Percentiles rank a stretch among this genome's conserved stretches.
These are phyloP conservation scores for Pipistrellus kuhlii DNA, from an alignment of 2,797 vertebrate genomes.

Conservation along the genomic window DNA sequence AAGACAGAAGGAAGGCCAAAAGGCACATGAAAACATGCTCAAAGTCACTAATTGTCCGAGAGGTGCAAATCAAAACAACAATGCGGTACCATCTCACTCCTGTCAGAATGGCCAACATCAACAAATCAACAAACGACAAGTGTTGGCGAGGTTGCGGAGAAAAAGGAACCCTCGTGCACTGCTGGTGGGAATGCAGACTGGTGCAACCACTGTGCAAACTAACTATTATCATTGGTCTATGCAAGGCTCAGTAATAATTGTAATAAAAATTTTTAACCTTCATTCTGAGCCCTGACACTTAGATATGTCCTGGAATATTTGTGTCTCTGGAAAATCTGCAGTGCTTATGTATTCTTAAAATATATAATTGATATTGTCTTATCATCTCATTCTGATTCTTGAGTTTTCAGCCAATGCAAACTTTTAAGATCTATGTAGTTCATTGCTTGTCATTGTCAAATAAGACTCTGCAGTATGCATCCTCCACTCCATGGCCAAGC, in stretches of 20 bases:
- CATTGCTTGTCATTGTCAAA: neutral
- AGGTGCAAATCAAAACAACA: too few relatives aligned
- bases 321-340: neutral
- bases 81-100: too few relatives aligned
- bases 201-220: too few relatives aligned
- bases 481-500: accelerated
- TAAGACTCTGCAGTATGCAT: neutral
- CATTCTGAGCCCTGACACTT: neutral
- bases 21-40: too few relatives aligned
- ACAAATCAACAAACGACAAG: too few relatives aligned
- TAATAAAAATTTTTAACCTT: neutral
- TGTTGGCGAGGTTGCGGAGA: too few relatives aligned
- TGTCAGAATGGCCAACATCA: too few relatives aligned
- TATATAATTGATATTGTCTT: neutral
- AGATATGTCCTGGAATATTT: neutral
- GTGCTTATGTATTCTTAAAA: neutral
- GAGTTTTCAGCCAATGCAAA: constrained; percentile 25
- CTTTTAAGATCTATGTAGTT: neutral
- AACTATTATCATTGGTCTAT: neutral
- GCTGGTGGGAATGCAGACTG: too few relatives aligned
- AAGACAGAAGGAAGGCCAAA: too few relatives aligned
- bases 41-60: too few relatives aligned
- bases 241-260: neutral
- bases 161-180: too few relatives aligned
- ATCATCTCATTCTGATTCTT: neutral